Percentiles rank a stretch among this genome's conserved stretches.
These are phyloP conservation scores for Ctenoplectra terminalis DNA, from an alignment of 1,140 invertebrate genomes.

Conservation along the genomic window DNA sequence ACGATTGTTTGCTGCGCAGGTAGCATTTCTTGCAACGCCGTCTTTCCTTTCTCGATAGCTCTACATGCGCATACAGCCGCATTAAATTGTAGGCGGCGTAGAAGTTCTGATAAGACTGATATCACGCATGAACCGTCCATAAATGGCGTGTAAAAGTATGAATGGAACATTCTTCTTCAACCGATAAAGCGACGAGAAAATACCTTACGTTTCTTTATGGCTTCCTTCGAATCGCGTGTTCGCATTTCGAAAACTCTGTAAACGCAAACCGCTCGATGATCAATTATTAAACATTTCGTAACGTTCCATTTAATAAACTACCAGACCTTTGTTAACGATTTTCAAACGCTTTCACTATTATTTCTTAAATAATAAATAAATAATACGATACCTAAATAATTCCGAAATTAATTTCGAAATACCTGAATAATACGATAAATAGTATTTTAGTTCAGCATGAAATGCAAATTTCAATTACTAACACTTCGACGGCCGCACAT, in stretches of 20 bases:
- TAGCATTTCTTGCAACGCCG: conserved; percentile 55
- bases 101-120: conserved; percentile 67
- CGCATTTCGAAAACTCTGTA: not conserved
- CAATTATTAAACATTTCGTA: conserved; percentile 23
- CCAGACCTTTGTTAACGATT: not conserved
- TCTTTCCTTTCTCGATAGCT: conserved; percentile 55
- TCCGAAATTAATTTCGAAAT: too few species aligned
- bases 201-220: conserved; percentile 14
- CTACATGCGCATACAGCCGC: conserved; percentile 49
- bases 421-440: too few species aligned
- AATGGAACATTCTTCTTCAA: conserved; percentile 67
- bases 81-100: conserved; percentile 65
- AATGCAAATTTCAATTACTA: too few species aligned
- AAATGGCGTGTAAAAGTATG: conserved; percentile 67
- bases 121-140: conserved; percentile 56
- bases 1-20: conserved; percentile 43
- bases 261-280: not conserved
- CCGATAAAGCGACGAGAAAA: conserved; percentile 55
- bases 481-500: too few species aligned
- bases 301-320: not conserved
- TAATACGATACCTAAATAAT: too few species aligned
- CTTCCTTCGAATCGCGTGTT: not conserved
- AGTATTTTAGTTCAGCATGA: too few species aligned
- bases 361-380: too few species aligned
- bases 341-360: too few species aligned